Evolutionary conservation across 1,140 invertebrate species (phyloP).

Genomic region (Drosophila repletoides): DNA sequence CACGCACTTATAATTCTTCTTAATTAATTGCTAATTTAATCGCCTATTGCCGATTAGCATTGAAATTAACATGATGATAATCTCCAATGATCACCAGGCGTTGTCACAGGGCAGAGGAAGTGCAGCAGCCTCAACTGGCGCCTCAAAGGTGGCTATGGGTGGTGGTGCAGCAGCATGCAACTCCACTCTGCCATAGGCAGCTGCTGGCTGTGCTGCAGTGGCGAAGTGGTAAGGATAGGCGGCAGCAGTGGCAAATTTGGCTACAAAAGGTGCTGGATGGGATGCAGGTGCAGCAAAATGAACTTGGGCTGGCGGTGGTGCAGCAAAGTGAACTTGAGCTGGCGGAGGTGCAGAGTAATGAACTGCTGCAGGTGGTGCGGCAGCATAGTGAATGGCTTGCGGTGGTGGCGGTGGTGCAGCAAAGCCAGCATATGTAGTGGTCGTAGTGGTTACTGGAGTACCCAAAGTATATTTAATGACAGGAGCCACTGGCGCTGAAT

Average conservation of each 20-base stretch:
- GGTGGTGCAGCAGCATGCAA: slow-evolving; percentile 5
- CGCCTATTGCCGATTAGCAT: slow-evolving; percentile 38
- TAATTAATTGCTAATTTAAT: slow-evolving; percentile 67
- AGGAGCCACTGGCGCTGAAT: slow-evolving; percentile 36
- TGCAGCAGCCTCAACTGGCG: neutral
- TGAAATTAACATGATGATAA: slow-evolving; percentile 34
- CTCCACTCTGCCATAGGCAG: too few relatives aligned
- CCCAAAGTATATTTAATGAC: slow-evolving; percentile 59
- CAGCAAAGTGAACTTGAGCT: slow-evolving; percentile 31
- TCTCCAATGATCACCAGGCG: slow-evolving; percentile 16
- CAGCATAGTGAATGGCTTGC: slow-evolving; percentile 12
- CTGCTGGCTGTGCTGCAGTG: slow-evolving; percentile 15
- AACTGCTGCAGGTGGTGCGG: slow-evolving; percentile 3
- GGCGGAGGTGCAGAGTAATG: slow-evolving; percentile 18
- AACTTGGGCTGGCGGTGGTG: slow-evolving; percentile 1
- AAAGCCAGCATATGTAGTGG: slow-evolving; percentile 57
- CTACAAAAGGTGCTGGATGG: slow-evolving; percentile 25
- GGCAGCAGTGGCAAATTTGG: slow-evolving; percentile 9
- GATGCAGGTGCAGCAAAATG: slow-evolving; percentile 20
- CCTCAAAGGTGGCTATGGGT: too few relatives aligned
- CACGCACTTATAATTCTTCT: slow-evolving; percentile 28
- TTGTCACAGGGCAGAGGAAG: slow-evolving; percentile 19
- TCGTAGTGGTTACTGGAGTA: slow-evolving; percentile 62
- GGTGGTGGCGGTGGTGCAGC: slow-evolving; percentile 33
- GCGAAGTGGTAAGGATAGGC: slow-evolving; percentile 20